Evolutionary conservation across 2,113 vertebrate species (phyloP), one percentile per base, ranked within the genome.

Genomic region (Perca fluviatilis): DNA sequence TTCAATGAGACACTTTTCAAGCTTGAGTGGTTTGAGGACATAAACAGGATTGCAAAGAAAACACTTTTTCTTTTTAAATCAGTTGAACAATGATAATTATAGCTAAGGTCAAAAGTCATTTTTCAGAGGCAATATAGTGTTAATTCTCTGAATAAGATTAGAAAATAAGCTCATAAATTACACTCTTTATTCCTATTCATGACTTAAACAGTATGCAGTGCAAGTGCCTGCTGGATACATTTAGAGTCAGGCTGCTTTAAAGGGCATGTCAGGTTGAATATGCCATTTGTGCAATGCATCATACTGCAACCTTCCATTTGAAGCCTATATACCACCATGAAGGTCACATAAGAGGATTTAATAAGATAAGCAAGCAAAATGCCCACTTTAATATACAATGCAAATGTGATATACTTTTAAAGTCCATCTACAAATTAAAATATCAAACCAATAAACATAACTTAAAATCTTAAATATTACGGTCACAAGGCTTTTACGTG

Each of bases 201-300:
- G 79, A 88, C 71, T 68, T 76, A 3, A 81, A 72, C 81, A 33
- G 49, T 68, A 51, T 86, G 83, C 30, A 18, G 70, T 54, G 6
- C n/a, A 72, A 68, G 36, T 78, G 81, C 46, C 67, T 30, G 61
- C 36, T 89, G 75, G 64, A 81, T 80, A 73, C 75, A 80, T 78
- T 87, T 58, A 67, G 56, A 89, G 79, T 19, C 57, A 27, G 72
- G 73, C 78, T 64, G 65, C 72, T 88, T 80, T 82, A 93, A 94
- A 90, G 88, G 89, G 68, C 86, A 91, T 74, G 89, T 87, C 86
- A 76, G 82, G 79, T 69, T 90, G 82, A 87, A 88, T 90, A 78
- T 85, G 74, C 76, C 64, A 64, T 23, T 87, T 80, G 54, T 73
- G 51, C 76, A 57, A 60, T 19, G 62, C 67, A 64, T 71, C 56